Base-by-base conservation (phyloP, 2,888 invertebrate species). In the Pristionchus fissidentatus region DNA sequence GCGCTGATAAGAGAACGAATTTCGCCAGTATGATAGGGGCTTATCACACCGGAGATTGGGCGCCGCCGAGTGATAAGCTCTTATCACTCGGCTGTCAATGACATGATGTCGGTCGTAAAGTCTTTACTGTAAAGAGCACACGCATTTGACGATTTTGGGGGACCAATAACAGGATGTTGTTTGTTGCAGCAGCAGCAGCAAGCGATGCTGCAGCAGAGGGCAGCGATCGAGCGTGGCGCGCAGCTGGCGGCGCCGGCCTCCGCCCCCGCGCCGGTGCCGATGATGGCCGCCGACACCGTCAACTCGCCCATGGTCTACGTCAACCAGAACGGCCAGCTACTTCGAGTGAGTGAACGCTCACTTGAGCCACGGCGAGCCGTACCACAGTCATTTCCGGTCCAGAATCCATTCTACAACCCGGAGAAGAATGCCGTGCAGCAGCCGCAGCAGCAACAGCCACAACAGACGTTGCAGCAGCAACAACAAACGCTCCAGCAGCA, bases 391-490 rank as follows among this genome's bases (percentile, higher is more conserved):
- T 43, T 41, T 22, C 55, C 22, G 79, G 41, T 79, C 22, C 79
- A 22, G 35, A 79, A 79, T 38, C 79, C 79, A 22, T 79, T 79
- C 79, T 79, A 38, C 79, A 57, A 55, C 57, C 35, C 38, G 1
- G 49, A n/a, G 10, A 57, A 55, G 35, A 10, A 29, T 10, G 13
- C n/a, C 75, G 15, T 32, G 49, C 32, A 35, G 32, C 43, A 41
- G 73, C 49, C 62, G 5, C 4, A 29, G 32, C 73, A 73, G 75
- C 75, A 4, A 29, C 49, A 15, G 49, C 73, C 5, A n/a, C 3
- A 19, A 22, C 41, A n/a, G 13, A 19, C 13, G 10, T 13, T n/a
- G 22, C 41, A 7, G n/a, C 41, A n/a, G 73, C 73, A 32, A 43
- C 77, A 41, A 22, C 3, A 15, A n/a, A 26, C 22, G 29, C 77